These are phyloP conservation scores for Pollimyrus isidori DNA, from an alignment of 2,113 vertebrate genomes.

Conservation along the genomic window DNA sequence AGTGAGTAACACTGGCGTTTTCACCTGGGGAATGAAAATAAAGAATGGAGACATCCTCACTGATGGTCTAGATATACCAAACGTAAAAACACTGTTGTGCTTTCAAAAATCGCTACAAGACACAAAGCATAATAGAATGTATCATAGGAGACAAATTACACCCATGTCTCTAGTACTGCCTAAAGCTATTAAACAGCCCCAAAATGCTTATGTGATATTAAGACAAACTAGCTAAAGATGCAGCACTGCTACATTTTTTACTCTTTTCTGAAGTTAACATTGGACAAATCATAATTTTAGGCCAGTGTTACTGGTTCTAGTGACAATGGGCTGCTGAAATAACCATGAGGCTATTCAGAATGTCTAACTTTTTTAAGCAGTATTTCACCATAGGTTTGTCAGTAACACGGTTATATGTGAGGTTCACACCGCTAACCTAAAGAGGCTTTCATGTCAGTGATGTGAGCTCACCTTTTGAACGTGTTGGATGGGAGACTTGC, in stretches of 20 bases:
- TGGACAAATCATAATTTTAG: neutral
- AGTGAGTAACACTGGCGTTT: conserved; percentile 74
- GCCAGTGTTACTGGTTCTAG: neutral
- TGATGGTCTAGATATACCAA: neutral
- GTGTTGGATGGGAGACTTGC: conserved; percentile 76
- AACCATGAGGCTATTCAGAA: neutral
- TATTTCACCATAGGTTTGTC: neutral
- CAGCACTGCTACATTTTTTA: neutral
- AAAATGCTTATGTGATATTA: neutral
- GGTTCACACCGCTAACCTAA: neutral
- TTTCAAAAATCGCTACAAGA: neutral
- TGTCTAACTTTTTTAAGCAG: neutral
- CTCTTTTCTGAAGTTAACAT: too few species aligned
- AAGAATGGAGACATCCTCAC: neutral
- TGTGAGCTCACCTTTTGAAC: conserved; percentile 53
- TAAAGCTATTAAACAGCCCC: neutral
- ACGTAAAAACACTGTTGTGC: neutral
- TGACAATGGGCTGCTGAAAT: neutral
- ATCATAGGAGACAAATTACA: neutral
- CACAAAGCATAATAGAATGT: neutral
- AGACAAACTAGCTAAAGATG: neutral
- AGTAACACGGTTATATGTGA: too few species aligned
- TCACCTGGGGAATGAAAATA: conserved; percentile 61
- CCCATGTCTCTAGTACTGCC: neutral
- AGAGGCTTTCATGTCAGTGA: neutral